A percentile compares a stretch with the other conserved stretches of the same genome.
These are phyloP conservation scores for Oxycera nigricornis DNA, from an alignment of 2,888 invertebrate genomes.

Conservation along the genomic window DNA sequence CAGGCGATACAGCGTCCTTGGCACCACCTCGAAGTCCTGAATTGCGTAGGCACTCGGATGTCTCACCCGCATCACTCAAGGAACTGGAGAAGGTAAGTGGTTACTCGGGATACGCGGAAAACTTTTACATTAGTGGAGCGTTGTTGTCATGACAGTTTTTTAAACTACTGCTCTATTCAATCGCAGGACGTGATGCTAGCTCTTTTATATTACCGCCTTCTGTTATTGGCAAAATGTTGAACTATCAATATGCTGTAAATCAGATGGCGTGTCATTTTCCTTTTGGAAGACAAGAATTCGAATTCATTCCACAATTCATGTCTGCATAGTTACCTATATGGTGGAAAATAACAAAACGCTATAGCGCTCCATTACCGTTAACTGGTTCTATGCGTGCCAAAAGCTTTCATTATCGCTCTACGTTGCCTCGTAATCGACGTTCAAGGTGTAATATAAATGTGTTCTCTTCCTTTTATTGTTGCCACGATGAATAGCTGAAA, in stretches of 20 bases:
- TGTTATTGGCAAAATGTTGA: too few relatives aligned
- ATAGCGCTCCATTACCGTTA: constrained; percentile 21
- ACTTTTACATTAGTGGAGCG: background rate
- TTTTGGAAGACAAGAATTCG: too few relatives aligned
- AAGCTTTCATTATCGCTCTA: constrained; percentile 9
- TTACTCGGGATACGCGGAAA: background rate
- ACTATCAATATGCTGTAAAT: too few relatives aligned
- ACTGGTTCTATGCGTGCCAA: constrained; percentile 30
- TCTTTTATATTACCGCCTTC: background rate
- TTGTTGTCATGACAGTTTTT: background rate
- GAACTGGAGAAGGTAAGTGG: constrained; percentile 83
- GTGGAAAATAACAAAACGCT: constrained; percentile 14
- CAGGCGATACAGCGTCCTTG: constrained; percentile 68
- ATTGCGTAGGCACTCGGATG: constrained; percentile 82
- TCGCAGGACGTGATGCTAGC: background rate
- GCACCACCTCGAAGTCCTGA: constrained; percentile 88
- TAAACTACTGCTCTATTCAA: background rate
- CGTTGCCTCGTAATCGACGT: constrained; percentile 7
- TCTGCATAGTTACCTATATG: constrained; percentile 3
- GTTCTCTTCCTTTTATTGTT: constrained; percentile 23
- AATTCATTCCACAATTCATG: background rate
- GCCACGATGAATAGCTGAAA: constrained; percentile 65
- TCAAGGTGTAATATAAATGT: constrained; percentile 25
- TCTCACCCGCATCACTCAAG: constrained; percentile 85
- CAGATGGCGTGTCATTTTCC: too few relatives aligned